These are phyloP conservation scores for Peribatodes rhomboidaria DNA, from an alignment of 2,888 invertebrate genomes.

Conservation along the genomic window DNA sequence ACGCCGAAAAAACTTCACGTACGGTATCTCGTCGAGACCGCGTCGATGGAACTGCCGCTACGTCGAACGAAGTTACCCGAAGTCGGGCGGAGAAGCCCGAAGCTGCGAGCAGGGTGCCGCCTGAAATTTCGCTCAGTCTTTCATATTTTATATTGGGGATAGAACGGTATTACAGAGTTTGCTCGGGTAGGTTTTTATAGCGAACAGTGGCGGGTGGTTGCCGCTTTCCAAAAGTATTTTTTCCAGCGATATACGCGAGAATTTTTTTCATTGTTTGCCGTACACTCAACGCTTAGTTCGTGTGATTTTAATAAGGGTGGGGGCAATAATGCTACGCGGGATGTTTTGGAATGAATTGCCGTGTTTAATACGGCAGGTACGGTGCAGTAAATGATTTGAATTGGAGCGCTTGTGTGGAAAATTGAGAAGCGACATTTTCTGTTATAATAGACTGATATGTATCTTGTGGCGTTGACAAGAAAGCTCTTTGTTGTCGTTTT, in stretches of 20 bases:
- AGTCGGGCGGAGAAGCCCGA: slow-evolving; percentile 65
- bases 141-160: slow-evolving; percentile 85
- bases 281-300: slow-evolving; percentile 67
- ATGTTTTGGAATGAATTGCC: slow-evolving; percentile 57
- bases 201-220: slow-evolving; percentile 71
- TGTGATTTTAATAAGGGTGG: slow-evolving; percentile 75
- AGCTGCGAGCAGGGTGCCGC: slow-evolving; percentile 62
- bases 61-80: slow-evolving; percentile 72
- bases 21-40: slow-evolving; percentile 52
- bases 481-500: slow-evolving; percentile 20
- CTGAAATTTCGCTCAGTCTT: slow-evolving; percentile 82
- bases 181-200: slow-evolving; percentile 83
- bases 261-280: slow-evolving; percentile 76
- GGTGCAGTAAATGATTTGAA: slow-evolving; percentile 41
- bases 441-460: background rate
- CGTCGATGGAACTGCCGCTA: slow-evolving; percentile 76
- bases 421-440: slow-evolving; percentile 26
- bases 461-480: slow-evolving; percentile 2
- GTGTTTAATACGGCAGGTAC: slow-evolving; percentile 51
- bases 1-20: slow-evolving; percentile 47
- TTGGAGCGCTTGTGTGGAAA: slow-evolving; percentile 30
- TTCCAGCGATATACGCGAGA: slow-evolving; percentile 68
- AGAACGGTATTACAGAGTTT: slow-evolving; percentile 82
- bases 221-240: slow-evolving; percentile 76
- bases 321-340: slow-evolving; percentile 57